Evolutionary conservation across 2,113 vertebrate species (phyloP).

Genomic region (Anarhynchus alexandrinus): DNA sequence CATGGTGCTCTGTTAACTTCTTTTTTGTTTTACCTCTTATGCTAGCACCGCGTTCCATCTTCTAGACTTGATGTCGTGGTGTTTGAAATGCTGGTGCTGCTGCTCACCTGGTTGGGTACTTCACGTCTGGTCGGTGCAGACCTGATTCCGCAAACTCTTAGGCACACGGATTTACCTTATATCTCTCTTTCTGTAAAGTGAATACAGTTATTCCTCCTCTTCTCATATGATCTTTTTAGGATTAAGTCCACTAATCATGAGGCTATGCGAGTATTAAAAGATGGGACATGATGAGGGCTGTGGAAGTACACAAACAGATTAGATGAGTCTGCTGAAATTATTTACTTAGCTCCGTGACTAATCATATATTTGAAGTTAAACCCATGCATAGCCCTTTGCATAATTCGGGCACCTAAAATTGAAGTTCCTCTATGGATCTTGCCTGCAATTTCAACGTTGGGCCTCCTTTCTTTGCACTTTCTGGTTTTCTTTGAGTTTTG

Average conservation of each 20-base stretch:
- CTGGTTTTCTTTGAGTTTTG: not conserved
- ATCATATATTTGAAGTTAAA: slow-evolving; percentile 45
- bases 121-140: not conserved
- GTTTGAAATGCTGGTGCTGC: not conserved
- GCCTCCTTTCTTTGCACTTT: not conserved
- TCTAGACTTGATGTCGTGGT: not conserved
- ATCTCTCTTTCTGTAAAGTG: not conserved
- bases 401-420: not conserved
- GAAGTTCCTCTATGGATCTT: not conserved
- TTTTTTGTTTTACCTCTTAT: not conserved
- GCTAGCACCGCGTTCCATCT: not conserved
- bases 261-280: not conserved
- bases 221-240: not conserved
- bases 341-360: slow-evolving; percentile 51
- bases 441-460: not conserved
- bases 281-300: not conserved
- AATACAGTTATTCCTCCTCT: not conserved
- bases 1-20: not conserved
- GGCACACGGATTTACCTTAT: not conserved
- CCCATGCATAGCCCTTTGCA: not conserved
- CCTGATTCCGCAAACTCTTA: not conserved
- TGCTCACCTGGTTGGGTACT: not conserved
- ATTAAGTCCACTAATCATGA: not conserved
- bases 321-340: slow-evolving; percentile 57
- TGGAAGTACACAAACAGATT: slow-evolving; percentile 18